These are phyloP conservation scores for Ormyrus nitidulus DNA, from an alignment of 2,888 invertebrate genomes.

Conservation along the genomic window DNA sequence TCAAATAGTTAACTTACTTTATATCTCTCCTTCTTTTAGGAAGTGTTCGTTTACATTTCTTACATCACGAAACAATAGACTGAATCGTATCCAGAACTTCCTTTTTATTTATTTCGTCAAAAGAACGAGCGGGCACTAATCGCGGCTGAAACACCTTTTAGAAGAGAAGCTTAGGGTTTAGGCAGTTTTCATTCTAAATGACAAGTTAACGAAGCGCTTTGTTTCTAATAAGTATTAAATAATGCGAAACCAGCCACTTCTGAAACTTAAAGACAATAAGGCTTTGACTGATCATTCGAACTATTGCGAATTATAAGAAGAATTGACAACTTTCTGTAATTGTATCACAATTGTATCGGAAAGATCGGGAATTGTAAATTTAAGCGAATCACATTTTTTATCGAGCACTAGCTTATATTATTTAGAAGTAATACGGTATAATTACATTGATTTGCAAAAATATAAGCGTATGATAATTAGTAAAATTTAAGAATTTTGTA, in stretches of 20 bases:
- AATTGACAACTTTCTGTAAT: constrained; percentile 23
- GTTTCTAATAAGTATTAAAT: constrained; percentile 36
- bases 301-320: constrained; percentile 15
- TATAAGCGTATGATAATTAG: too few relatives aligned
- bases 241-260: constrained; percentile 46
- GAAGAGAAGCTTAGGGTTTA: constrained; percentile 12
- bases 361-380: constrained; percentile 5
- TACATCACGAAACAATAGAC: constrained; percentile 39
- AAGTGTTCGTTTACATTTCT: constrained; percentile 13
- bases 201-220: constrained; percentile 40
- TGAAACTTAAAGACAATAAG: constrained; percentile 68
- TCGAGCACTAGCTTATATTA: too few relatives aligned
- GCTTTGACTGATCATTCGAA: constrained; percentile 62
- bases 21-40: neutral
- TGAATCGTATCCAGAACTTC: constrained; percentile 29
- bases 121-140: neutral
- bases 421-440: too few relatives aligned
- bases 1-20: neutral
- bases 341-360: constrained; percentile 7
- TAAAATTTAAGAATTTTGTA: too few relatives aligned
- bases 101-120: constrained; percentile 46
- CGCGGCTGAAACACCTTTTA: neutral
- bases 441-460: too few relatives aligned
- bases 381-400: constrained; percentile 45
- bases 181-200: neutral